Evolutionary conservation across 2,888 invertebrate species (phyloP), one percentile per base, ranked within the genome.

Genomic region (Seira ritae): DNA sequence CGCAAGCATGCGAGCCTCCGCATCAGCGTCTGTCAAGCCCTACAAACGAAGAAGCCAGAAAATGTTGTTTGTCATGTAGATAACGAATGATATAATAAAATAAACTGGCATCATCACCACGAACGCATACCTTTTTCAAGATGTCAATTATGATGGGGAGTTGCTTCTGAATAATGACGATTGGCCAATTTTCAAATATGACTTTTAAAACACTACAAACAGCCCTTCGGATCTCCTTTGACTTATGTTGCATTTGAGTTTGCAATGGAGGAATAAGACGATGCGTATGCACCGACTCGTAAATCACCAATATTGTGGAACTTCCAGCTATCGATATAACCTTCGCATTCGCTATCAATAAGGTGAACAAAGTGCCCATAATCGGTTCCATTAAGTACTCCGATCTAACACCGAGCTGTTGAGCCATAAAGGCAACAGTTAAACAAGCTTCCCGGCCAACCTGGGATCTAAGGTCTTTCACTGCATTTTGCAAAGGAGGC

Each of bases 391-490:
- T 95, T 91, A 97, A 95, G 90, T 95, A 95, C 88, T 98, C 98
- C 89, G 96, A 93, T 90, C 96, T 96, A 89, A 93, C 94, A 81
- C 95, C 94, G 75, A 99, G 91, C 72, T 94, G 94, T 91, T 97
- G 96, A 70, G 97, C 95, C 92, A 98, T 93, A 92, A 95, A 98
- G 60, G 98, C 97, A 89, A 98, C 94, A 0, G 98, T 97, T 84
- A 98, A 95, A 90, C 98, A 98, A 0, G 97, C 97, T 91, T 99
- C 99, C 69, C 99, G 93, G 0, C 98, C 98, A 84, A 98, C 96
- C 92, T 96, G 96, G 88, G 98, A 99, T 90, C 91, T 89, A 69
- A 85, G 85, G 86, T 89, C 89, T 77, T 87, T 89, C 1, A 87
- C 86, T 3, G 88, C 89, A 10, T 55, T 24, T 67, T 89, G 88